These are phyloP conservation scores for Ceryle rudis DNA, from an alignment of 2,797 vertebrate species.

Conservation along the genomic window DNA sequence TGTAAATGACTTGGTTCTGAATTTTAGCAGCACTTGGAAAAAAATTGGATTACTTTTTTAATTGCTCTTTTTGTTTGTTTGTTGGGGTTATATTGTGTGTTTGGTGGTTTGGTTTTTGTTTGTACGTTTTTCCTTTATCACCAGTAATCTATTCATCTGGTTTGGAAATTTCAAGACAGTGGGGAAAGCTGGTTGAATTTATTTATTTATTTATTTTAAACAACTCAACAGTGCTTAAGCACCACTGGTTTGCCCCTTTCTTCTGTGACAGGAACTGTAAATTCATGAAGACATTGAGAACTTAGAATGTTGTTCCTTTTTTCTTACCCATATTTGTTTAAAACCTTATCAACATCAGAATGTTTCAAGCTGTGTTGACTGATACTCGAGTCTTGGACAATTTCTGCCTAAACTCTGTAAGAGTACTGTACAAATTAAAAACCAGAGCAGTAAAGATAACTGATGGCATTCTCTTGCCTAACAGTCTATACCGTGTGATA, in stretches of 20 bases:
- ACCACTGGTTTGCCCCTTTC: background rate
- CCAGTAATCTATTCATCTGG: background rate
- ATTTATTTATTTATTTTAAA: background rate
- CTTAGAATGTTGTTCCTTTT: background rate
- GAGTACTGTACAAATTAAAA: background rate
- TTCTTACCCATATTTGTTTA: background rate
- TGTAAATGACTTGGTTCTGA: background rate
- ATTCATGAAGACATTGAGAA: background rate
- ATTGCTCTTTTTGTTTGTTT: background rate
- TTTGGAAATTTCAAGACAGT: background rate
- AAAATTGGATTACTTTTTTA: background rate
- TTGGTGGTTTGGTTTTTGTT: no score
- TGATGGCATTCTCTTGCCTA: background rate
- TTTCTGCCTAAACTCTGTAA: background rate
- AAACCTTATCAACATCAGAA: background rate
- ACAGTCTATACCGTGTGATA: background rate
- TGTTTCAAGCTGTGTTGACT: background rate
- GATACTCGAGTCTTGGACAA: background rate
- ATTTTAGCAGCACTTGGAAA: background rate
- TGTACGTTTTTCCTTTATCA: background rate
- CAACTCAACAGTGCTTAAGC: background rate
- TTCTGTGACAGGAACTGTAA: background rate
- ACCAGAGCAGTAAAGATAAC: background rate
- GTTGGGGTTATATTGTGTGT: background rate
- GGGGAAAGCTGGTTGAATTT: background rate